These are phyloP conservation scores for Tipula helvola DNA, from an alignment of 2,888 invertebrate genomes.

Conservation along the genomic window DNA sequence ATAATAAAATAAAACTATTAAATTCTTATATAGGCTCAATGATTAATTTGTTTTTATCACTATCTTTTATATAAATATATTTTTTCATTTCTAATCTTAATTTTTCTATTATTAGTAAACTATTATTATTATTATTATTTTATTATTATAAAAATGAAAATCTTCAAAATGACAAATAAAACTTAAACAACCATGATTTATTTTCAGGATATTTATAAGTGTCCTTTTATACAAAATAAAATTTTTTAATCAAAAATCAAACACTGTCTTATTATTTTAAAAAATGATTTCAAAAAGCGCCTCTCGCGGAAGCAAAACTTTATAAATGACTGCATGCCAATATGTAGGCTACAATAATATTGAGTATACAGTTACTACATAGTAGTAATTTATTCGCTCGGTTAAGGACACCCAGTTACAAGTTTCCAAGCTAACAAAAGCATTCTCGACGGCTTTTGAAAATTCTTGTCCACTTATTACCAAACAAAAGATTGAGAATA, in stretches of 20 bases:
- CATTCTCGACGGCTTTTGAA: no score
- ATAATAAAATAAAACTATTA: background rate
- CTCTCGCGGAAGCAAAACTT: no score
- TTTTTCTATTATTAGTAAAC: background rate
- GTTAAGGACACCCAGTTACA: no score
- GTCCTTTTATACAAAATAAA: conserved; percentile 17
- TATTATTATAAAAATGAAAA: background rate
- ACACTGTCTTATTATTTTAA: background rate
- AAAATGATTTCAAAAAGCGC: no score
- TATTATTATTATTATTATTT: background rate
- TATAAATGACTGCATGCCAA: no score
- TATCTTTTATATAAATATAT: background rate
- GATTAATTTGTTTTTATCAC: background rate
- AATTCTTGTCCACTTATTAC: no score
- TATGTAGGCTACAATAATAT: no score
- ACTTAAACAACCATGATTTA: background rate
- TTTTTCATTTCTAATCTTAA: background rate
- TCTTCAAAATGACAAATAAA: background rate
- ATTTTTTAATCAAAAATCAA: conserved; percentile 9
- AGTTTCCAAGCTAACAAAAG: no score
- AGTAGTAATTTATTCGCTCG: no score
- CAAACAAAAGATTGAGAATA: no score
- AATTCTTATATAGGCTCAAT: background rate
- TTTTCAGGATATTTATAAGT: conserved; percentile 15
- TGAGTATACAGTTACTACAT: no score